A percentile compares a stretch with the other conserved stretches of the same genome.
phyloP scores from a whole-genome alignment of 2,888 invertebrate genomes.

The Drosophila pseudotakahashii region DNA sequence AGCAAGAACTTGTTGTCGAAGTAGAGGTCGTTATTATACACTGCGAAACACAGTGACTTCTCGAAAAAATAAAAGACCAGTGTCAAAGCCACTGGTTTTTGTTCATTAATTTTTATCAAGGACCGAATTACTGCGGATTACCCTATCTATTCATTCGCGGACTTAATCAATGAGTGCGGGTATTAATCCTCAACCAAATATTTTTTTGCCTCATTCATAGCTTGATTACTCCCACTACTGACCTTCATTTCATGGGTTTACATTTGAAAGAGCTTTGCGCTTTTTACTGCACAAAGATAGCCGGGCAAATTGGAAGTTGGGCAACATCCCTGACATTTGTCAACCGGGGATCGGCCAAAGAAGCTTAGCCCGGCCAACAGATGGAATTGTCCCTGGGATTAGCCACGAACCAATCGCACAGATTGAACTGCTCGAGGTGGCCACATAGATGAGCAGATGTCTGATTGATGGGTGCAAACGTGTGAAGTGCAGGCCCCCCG shows the following conservation, averaged over 20 bases:
- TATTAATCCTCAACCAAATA: conserved; percentile 18
- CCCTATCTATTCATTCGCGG: conserved; percentile 9
- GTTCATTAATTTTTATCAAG: conserved; percentile 13
- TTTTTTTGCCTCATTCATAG: conserved; percentile 6
- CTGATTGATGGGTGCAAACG: conserved; percentile 37
- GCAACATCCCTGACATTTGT: conserved; percentile 37
- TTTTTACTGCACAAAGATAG: conserved; percentile 10
- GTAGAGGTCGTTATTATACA: neutral
- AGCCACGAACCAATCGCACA: conserved; percentile 26
- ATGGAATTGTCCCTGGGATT: conserved; percentile 38
- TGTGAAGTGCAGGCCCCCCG: conserved; percentile 22
- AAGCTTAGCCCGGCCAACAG: conserved; percentile 32
- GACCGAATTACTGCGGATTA: conserved; percentile 4
- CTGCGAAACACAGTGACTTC: neutral
- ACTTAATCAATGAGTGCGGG: conserved; percentile 7
- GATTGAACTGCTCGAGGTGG: conserved; percentile 11
- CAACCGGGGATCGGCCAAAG: conserved; percentile 36
- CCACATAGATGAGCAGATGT: neutral
- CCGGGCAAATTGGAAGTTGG: conserved; percentile 23
- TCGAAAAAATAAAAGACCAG: neutral
- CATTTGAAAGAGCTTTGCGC: conserved; percentile 6
- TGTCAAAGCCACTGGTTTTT: neutral
- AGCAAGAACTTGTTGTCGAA: conserved; percentile 8
- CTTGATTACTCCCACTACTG: neutral
- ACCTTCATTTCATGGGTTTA: conserved; percentile 12